Conservation (phyloP, 2,113 vertebrate genomes). For the Sander lucioperca region DNA sequence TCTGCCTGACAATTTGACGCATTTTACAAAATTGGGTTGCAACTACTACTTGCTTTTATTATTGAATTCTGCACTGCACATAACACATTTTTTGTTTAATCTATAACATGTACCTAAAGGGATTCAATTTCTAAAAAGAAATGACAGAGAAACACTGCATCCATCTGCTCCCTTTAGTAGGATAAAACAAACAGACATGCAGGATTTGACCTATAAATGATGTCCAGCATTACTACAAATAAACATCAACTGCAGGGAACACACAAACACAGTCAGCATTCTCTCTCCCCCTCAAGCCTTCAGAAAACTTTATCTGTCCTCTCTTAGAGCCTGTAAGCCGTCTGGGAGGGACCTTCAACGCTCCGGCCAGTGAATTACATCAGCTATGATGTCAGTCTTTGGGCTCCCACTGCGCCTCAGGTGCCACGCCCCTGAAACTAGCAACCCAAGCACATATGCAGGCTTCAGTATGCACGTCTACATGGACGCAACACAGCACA, state of each 20-base stretch:
- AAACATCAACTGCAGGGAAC: slow-evolving; percentile 18
- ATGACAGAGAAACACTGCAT: background rate
- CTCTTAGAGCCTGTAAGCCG: slow-evolving; percentile 44
- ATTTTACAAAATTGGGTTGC: background rate
- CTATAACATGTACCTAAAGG: background rate
- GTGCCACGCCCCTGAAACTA: slow-evolving; percentile 40
- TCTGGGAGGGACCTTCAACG: slow-evolving; percentile 56
- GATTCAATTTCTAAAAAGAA: background rate
- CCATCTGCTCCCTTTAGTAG: background rate
- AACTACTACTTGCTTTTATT: background rate
- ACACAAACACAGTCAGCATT: slow-evolving; percentile 41
- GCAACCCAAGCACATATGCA: slow-evolving; percentile 36
- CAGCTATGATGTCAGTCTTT: slow-evolving; percentile 73
- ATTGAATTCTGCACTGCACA: background rate
- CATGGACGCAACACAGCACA: slow-evolving; percentile 3
- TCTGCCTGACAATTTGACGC: background rate
- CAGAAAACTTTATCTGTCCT: slow-evolving; percentile 43
- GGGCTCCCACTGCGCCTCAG: slow-evolving; percentile 30
- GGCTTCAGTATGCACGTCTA: background rate
- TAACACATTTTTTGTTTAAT: background rate
- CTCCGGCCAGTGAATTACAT: slow-evolving; percentile 68
- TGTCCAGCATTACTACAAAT: slow-evolving; percentile 3
- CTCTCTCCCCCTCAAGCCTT: slow-evolving; percentile 7
- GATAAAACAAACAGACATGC: slow-evolving; percentile 1
- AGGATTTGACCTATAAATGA: slow-evolving; percentile 6